Evolutionary conservation across 2,888 invertebrate species (phyloP).

Genomic region (Galeopsomyia nigrocyanea): DNA sequence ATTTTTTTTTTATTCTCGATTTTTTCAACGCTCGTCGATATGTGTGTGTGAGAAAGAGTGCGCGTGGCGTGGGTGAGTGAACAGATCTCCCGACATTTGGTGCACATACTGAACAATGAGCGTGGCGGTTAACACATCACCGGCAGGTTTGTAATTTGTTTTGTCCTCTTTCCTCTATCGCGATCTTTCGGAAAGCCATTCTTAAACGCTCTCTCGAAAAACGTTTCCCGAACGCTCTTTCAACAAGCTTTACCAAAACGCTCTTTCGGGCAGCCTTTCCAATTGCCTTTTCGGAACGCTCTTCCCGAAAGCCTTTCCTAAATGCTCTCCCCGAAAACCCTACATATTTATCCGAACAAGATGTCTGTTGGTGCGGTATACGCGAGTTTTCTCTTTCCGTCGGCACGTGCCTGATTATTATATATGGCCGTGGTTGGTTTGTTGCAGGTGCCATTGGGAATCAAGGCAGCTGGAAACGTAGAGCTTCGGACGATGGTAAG

Average conservation of each 20-base stretch:
- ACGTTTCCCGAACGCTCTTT: too few relatives aligned
- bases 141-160: conserved; percentile 31
- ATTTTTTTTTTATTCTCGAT: background rate
- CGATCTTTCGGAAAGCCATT: too few relatives aligned
- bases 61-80: too few relatives aligned
- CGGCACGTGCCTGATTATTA: too few relatives aligned
- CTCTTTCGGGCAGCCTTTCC: background rate
- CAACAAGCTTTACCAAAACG: background rate
- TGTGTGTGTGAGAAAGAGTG: too few relatives aligned
- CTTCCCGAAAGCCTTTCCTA: too few relatives aligned
- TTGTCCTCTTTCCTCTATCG: background rate
- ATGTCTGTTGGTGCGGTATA: too few relatives aligned
- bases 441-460: conserved; percentile 38
- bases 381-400: too few relatives aligned
- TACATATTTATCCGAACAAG: background rate
- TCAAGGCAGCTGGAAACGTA: conserved; percentile 46
- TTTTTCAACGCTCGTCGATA: background rate
- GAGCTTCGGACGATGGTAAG: conserved; percentile 49
- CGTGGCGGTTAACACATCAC: conserved; percentile 32
- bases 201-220: too few relatives aligned
- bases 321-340: too few relatives aligned
- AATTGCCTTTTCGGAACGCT: background rate
- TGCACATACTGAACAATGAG: conserved; percentile 23
- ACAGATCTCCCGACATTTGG: too few relatives aligned
- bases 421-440: background rate